Conservation (phyloP, 1,140 invertebrate species). For the Drosophila truncata region DNA sequence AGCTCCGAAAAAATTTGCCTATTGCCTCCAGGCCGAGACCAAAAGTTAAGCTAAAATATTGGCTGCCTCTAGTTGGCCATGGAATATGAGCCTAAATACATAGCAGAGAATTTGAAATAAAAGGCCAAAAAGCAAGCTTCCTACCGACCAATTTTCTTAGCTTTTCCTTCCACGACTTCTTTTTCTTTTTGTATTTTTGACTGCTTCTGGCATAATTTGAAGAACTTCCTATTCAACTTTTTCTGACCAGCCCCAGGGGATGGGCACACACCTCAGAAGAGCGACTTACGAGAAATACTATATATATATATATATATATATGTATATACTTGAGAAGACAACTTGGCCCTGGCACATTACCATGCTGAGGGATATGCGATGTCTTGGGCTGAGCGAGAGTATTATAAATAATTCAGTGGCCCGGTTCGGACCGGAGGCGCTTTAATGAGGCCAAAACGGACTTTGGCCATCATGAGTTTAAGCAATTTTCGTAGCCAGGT, state of each 20-base stretch:
- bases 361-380: conserved; percentile 28
- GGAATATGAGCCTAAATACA: conserved; percentile 44
- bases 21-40: conserved; percentile 22
- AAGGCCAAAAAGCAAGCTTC: conserved; percentile 35
- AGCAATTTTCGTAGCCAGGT: conserved; percentile 76
- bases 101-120: conserved; percentile 48
- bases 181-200: conserved; percentile 23
- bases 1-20: conserved; percentile 24
- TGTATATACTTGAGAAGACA: conserved; percentile 45
- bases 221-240: conserved; percentile 62
- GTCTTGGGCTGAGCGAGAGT: conserved; percentile 39
- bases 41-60: conserved; percentile 48
- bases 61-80: conserved; percentile 16
- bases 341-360: conserved; percentile 58
- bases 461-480: conserved; percentile 73
- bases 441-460: conserved; percentile 83
- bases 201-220: conserved; percentile 55
- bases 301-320: conserved; percentile 31
- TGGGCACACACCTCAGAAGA: conserved; percentile 40
- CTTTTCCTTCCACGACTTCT: conserved; percentile 21
- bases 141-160: conserved; percentile 36
- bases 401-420: conserved; percentile 83
- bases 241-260: conserved; percentile 32
- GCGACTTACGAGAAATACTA: not conserved
- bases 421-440: conserved; percentile 69